Percentiles rank a stretch among this genome's conserved stretches.
These are phyloP conservation scores for Drosophila parthenogenetica DNA, from an alignment of 2,888 invertebrate species.

Conservation along the genomic window DNA sequence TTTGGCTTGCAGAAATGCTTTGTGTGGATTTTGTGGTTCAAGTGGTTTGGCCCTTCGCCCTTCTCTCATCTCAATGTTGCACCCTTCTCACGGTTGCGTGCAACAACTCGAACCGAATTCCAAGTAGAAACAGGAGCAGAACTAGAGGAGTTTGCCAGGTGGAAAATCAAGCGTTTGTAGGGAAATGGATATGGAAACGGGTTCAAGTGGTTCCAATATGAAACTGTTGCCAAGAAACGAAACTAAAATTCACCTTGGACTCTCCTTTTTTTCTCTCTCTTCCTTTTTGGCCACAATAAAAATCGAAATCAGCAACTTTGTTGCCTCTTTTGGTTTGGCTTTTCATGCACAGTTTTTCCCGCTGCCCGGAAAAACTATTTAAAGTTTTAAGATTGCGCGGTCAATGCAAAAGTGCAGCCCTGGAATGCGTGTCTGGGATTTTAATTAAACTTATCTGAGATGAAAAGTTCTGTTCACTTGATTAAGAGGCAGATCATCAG, in stretches of 20 bases:
- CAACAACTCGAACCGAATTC: conserved; percentile 32
- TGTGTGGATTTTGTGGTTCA: conserved; percentile 64
- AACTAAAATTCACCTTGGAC: conserved; percentile 36
- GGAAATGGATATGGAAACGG: conserved; percentile 34
- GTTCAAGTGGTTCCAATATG: conserved; percentile 61
- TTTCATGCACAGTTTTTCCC: conserved; percentile 13
- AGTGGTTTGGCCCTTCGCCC: conserved; percentile 37
- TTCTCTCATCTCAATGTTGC: conserved; percentile 12
- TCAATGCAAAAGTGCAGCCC: conserved; percentile 19
- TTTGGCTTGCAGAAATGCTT: conserved; percentile 52
- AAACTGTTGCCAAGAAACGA: conserved; percentile 78
- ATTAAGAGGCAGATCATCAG: conserved; percentile 57
- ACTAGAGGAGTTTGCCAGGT: conserved; percentile 22
- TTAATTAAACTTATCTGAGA: conserved; percentile 72
- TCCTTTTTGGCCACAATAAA: conserved; percentile 65
- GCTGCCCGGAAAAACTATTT: conserved; percentile 41
- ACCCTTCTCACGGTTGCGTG: conserved; percentile 40
- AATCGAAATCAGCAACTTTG: conserved; percentile 70
- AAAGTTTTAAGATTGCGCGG: conserved; percentile 49
- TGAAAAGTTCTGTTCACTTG: conserved; percentile 44
- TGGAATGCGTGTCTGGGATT: conserved; percentile 53
- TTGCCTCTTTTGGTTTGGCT: conserved; percentile 28
- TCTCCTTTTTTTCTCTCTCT: not conserved
- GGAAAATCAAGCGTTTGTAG: conserved; percentile 40
- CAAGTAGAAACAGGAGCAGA: conserved; percentile 10